Evolutionary conservation across 2,113 vertebrate genomes (phyloP).

Genomic region (Urocolius indicus): DNA sequence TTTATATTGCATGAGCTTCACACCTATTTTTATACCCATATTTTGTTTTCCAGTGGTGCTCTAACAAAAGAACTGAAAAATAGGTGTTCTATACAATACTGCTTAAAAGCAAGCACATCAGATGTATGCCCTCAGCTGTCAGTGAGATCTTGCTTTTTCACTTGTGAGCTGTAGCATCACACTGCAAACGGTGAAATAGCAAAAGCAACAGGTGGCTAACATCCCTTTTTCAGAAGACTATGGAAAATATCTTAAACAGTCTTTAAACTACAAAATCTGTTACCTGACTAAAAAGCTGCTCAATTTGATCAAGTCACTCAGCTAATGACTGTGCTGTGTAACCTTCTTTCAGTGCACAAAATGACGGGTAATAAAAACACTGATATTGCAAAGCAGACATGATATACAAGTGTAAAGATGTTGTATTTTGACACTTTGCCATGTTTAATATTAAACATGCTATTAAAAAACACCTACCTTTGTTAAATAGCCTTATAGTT

Average conservation of each 20-base stretch:
- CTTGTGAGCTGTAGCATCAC: background rate
- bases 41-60: conserved; percentile 32
- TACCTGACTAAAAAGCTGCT: background rate
- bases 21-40: background rate
- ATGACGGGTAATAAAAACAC: background rate
- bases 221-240: background rate
- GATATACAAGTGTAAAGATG: background rate
- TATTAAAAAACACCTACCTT: background rate
- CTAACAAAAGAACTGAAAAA: conserved; percentile 35
- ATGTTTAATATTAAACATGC: background rate
- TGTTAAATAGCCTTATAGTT: background rate
- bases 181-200: background rate
- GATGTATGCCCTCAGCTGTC: background rate
- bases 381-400: background rate
- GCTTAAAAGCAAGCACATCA: conserved; percentile 9
- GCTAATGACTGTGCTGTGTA: background rate
- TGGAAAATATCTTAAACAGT: background rate
- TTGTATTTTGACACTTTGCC: background rate
- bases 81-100: conserved; percentile 6
- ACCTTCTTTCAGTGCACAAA: background rate
- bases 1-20: conserved; percentile 55
- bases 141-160: background rate
- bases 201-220: background rate
- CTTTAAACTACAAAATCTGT: background rate
- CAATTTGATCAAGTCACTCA: background rate